Evolutionary conservation across 2,888 invertebrate species (phyloP).

Genomic region (Pandemis corylana): DNA sequence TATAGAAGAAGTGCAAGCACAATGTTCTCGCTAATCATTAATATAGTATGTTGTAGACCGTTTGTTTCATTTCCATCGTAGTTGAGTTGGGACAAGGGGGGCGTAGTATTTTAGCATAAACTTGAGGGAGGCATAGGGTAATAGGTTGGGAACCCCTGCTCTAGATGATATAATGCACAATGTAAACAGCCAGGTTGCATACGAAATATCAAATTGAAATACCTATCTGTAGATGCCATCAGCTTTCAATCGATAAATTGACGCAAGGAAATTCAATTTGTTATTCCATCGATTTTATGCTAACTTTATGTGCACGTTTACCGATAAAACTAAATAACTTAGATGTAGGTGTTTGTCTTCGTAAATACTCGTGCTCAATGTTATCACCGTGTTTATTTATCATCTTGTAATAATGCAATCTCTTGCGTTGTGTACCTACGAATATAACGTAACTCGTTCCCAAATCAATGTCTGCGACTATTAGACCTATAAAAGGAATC

Average conservation of each 20-base stretch:
- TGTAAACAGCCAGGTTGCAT: not conserved
- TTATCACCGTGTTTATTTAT: not conserved
- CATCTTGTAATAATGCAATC: not conserved
- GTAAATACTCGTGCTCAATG: not conserved
- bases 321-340: conserved; percentile 37
- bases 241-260: conserved; percentile 24
- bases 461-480: not conserved
- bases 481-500: too few species aligned
- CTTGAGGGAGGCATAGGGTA: too few species aligned
- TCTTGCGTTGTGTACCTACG: too few species aligned
- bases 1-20: too few species aligned
- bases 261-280: conserved; percentile 41
- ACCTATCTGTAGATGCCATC: conserved; percentile 12
- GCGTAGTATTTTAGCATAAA: too few species aligned
- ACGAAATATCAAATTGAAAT: conserved; percentile 19
- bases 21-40: too few species aligned
- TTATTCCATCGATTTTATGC: conserved; percentile 41
- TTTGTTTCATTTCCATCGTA: too few species aligned
- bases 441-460: not conserved
- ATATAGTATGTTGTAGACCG: too few species aligned
- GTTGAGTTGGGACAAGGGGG: too few species aligned
- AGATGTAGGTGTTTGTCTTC: conserved; percentile 22
- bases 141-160: too few species aligned
- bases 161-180: too few species aligned
- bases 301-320: conserved; percentile 32